Evolutionary conservation across 2,797 vertebrate species (phyloP).

Genomic region (Enteromius unitaeniatus): DNA sequence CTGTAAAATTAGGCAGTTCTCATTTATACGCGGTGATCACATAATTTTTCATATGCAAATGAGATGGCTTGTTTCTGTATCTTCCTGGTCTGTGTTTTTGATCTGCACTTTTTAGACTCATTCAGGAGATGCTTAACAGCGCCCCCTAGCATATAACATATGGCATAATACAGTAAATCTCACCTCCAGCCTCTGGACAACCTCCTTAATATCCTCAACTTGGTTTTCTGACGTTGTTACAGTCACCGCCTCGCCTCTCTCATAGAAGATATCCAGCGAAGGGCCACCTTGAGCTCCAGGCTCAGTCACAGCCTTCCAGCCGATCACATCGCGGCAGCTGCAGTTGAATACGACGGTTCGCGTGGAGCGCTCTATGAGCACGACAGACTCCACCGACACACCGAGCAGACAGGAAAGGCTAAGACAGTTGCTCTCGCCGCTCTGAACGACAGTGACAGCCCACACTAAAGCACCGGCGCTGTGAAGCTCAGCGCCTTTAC

Average conservation of each 20-base stretch:
- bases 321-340: conserved; percentile 89
- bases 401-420: conserved; percentile 82
- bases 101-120: background rate
- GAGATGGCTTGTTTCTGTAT: background rate
- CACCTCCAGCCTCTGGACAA: conserved; percentile 92
- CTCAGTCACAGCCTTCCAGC: conserved; percentile 84
- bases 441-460: conserved; percentile 76
- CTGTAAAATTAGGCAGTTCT: too few species aligned
- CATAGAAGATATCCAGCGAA: conserved; percentile 88
- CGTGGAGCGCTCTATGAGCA: conserved; percentile 82
- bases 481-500: conserved; percentile 83
- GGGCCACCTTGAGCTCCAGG: conserved; percentile 76
- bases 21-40: too few species aligned
- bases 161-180: conserved; percentile 30
- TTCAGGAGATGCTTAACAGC: background rate
- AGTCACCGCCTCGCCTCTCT: conserved; percentile 83
- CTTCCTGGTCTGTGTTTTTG: conserved; percentile 1
- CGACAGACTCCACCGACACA: conserved; percentile 86
- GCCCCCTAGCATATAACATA: background rate
- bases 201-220: conserved; percentile 84
- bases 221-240: conserved; percentile 79
- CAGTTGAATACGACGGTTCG: conserved; percentile 88
- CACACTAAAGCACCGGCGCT: conserved; percentile 85
- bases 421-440: conserved; percentile 59
- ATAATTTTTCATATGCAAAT: background rate